Base-by-base conservation (phyloP, 2,888 invertebrate genomes). In the Caenorhabditis doughertyi region DNA sequence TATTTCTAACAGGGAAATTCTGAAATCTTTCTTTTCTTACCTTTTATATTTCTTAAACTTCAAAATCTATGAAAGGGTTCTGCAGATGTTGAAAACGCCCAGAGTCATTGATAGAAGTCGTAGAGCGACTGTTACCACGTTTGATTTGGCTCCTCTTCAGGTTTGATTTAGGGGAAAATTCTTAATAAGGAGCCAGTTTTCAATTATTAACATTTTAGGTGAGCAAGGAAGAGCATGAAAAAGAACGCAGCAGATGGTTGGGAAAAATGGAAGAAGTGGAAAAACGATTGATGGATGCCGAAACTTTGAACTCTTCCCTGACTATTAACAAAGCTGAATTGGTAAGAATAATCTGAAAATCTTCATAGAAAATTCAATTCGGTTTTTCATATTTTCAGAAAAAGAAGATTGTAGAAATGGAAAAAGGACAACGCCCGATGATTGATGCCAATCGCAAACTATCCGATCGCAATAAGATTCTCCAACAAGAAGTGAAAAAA, bases 341-440 rank as follows among this genome's bases (percentile, higher is more conserved):
- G 83, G 90, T 90, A 29, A 81, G n/a, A n/a, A n/a, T n/a, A n/a
- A 87, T 83, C 65, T n/a, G 7, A 23, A 27, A 16, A 39, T 11
- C 13, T 21, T 18, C 0, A 21, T n/a, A n/a, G n/a, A n/a, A n/a
- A n/a, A n/a, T 8, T 18, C 49, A 13, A 32, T 39, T 39, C 21
- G 8, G 3, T 49, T 58, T 42, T 39, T 32, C 16, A 21, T n/a
- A 39, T 7, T 86, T 90, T 65, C 76, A 90, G 90, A 91, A 91
- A 74, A 90, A 91, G 81, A 88, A 87, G 72, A 91, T 91, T 39
- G 87, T 91, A 21, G 91, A 91, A n/a, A 85, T 91, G 82, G 91
- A 91, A 60, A 89, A 88, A 79, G 87, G 82, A 44, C 90, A 91
- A 65, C 73, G 81, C 25, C 91, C 91, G 11, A 64, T 91, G 81